Evolutionary conservation across 2,113 vertebrate genomes (phyloP).

Genomic region (Tachysurus fulvidraco): DNA sequence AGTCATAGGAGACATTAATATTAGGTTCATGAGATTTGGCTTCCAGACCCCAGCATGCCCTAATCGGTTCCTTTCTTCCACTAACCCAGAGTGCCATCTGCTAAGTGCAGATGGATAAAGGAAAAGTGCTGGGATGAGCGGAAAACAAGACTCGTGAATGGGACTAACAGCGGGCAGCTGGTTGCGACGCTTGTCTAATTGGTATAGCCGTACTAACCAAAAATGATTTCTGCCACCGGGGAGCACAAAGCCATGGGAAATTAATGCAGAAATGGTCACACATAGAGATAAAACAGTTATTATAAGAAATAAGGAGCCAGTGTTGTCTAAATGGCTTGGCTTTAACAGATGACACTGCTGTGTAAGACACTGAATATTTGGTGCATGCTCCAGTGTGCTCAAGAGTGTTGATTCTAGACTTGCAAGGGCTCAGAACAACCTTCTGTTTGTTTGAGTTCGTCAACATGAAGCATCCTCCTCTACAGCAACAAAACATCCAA

Average conservation of each 20-base stretch:
- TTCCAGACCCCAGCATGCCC: slow-evolving; percentile 32
- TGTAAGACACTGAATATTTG: neutral
- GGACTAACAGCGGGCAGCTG: slow-evolving; percentile 34
- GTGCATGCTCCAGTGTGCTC: neutral
- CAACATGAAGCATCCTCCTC: neutral
- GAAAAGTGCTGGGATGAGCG: slow-evolving; percentile 56
- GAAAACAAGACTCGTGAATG: slow-evolving; percentile 47
- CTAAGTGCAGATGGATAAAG: slow-evolving; percentile 45
- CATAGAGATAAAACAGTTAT: slow-evolving; percentile 12
- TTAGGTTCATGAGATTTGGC: slow-evolving; percentile 45
- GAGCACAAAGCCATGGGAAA: slow-evolving; percentile 27
- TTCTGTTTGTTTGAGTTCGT: neutral
- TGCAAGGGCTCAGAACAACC: neutral
- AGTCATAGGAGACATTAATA: slow-evolving; percentile 47
- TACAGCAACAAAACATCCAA: neutral
- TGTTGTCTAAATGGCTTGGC: slow-evolving; percentile 33
- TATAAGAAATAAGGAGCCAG: slow-evolving; percentile 3
- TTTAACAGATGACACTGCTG: neutral
- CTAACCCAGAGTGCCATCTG: slow-evolving; percentile 43
- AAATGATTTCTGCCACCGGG: slow-evolving; percentile 39
- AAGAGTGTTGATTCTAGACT: neutral
- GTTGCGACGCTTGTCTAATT: slow-evolving; percentile 39
- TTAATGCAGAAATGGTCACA: neutral
- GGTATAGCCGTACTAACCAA: slow-evolving; percentile 26
- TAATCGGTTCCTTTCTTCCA: slow-evolving; percentile 47